Evolutionary conservation across 2,888 invertebrate genomes (phyloP).

Genomic region (Ganaspis brasiliensis): DNA sequence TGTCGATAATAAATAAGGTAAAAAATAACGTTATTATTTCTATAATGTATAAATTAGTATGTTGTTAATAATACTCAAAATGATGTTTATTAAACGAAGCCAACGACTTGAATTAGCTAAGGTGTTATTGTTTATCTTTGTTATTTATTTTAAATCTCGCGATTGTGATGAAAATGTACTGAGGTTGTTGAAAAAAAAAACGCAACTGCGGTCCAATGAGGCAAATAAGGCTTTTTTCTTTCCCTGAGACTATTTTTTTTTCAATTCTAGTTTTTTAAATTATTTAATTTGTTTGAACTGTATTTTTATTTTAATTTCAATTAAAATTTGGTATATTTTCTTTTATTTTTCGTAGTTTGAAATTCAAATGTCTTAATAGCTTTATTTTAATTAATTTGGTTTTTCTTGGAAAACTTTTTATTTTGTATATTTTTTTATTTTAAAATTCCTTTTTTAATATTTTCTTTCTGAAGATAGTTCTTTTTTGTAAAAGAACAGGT

Average conservation of each 20-base stretch:
- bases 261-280: not conserved
- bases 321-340: no score
- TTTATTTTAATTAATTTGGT: no score
- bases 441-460: no score
- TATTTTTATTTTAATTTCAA: no score
- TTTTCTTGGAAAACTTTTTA: no score
- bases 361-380: no score
- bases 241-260: not conserved
- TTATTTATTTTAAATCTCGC: slow-evolving; percentile 43
- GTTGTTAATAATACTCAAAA: slow-evolving; percentile 43
- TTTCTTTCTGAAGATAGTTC: no score
- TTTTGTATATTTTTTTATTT: no score
- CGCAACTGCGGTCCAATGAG: slow-evolving; percentile 8
- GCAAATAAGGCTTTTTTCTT: slow-evolving; percentile 21
- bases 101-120: slow-evolving; percentile 41
- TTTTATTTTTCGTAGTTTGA: no score
- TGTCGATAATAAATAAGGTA: slow-evolving; percentile 42
- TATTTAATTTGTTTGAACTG: no score
- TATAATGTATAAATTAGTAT: slow-evolving; percentile 42
- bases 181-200: slow-evolving; percentile 1
- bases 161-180: slow-evolving; percentile 18
- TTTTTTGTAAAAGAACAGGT: no score
- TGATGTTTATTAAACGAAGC: slow-evolving; percentile 35
- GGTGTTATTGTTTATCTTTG: slow-evolving; percentile 39
- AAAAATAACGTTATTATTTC: slow-evolving; percentile 40